A percentile compares a stretch with the other conserved stretches of the same genome.
phyloP scores from a whole-genome alignment of 2,797 vertebrate genomes.

The Lophotriccus pileatus region DNA sequence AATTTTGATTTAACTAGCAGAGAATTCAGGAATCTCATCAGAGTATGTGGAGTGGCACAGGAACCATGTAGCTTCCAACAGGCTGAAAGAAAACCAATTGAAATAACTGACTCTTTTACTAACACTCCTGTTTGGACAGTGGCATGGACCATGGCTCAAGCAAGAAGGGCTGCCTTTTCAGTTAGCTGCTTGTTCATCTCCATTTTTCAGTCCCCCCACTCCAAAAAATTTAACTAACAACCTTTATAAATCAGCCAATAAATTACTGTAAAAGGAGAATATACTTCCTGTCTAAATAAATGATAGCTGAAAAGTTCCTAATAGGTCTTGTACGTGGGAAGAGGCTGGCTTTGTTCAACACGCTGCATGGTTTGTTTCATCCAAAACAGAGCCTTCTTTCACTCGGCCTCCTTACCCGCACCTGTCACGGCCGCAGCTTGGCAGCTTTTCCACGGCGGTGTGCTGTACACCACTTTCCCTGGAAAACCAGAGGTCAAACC shows the following conservation, averaged over 20 bases:
- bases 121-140: neutral
- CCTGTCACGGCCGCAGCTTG: neutral
- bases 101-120: neutral
- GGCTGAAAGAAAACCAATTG: neutral
- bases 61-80: neutral
- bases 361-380: neutral
- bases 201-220: slow-evolving; percentile 28
- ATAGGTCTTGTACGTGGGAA: neutral
- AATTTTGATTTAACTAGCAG: neutral
- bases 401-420: neutral
- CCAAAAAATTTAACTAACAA: slow-evolving; percentile 31
- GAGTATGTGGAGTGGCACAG: neutral
- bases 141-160: neutral
- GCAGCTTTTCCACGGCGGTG: neutral
- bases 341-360: slow-evolving; percentile 9
- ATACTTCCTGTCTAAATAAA: slow-evolving; percentile 47
- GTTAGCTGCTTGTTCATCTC: neutral
- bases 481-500: neutral
- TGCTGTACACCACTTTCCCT: neutral
- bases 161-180: slow-evolving; percentile 30
- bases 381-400: slow-evolving; percentile 26
- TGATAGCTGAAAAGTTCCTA: slow-evolving; percentile 20
- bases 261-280: slow-evolving; percentile 51
- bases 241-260: slow-evolving; percentile 25
- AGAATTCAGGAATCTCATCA: neutral